Evolutionary conservation across 2,888 invertebrate genomes (phyloP).

Genomic region (Sarcophaga variegata): DNA sequence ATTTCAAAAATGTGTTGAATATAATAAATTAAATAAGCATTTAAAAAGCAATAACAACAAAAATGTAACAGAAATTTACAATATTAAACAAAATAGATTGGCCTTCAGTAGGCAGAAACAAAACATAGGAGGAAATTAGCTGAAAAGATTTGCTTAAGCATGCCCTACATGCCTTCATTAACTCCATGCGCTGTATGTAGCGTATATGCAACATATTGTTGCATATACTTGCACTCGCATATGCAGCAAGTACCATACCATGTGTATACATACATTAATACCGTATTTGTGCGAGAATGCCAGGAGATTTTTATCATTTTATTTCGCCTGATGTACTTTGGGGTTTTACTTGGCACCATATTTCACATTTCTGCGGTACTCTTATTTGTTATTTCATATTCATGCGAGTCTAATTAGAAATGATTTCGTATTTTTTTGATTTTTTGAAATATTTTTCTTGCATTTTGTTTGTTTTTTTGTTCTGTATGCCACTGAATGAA

Average conservation of each 20-base stretch:
- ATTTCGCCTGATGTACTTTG: conserved; percentile 4
- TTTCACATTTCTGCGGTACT: conserved; percentile 16
- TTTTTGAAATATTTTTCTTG: conserved; percentile 14
- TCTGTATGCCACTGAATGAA: neutral
- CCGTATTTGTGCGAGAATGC: neutral
- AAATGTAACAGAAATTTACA: too few species aligned
- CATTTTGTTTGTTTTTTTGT: neutral
- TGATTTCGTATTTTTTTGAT: neutral
- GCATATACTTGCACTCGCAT: neutral
- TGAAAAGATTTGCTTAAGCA: neutral
- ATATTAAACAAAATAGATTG: too few species aligned
- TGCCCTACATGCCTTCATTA: neutral
- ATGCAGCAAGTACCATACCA: neutral
- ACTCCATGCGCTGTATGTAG: neutral
- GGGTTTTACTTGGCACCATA: conserved; percentile 25
- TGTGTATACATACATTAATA: too few species aligned
- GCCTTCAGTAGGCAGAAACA: too few species aligned
- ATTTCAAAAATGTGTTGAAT: too few species aligned
- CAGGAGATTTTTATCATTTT: conserved; percentile 31
- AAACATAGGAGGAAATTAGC: too few species aligned
- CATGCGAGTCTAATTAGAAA: conserved; percentile 42
- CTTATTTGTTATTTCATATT: neutral
- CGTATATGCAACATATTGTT: neutral
- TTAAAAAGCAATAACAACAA: too few species aligned
- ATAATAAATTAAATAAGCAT: too few species aligned